phyloP scores from a whole-genome alignment of 2,797 vertebrate genomes.

The Chiroxiphia lanceolata region DNA sequence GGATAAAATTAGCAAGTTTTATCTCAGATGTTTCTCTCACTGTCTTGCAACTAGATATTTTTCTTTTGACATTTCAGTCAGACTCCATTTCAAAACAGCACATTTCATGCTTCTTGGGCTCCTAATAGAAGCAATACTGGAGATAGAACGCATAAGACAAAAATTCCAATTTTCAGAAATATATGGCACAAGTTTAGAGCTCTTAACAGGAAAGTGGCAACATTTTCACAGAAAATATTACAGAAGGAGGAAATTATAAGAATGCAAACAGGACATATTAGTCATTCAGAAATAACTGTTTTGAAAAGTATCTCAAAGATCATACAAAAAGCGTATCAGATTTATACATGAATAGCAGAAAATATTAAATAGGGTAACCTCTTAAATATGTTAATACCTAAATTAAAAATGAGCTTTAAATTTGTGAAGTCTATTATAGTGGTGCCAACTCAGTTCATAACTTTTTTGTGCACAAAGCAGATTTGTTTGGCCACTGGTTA shows the following conservation, averaged over 20 bases:
- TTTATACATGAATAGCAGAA: neutral
- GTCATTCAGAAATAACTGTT: neutral
- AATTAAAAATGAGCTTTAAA: conserved; percentile 10
- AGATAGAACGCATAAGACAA: neutral
- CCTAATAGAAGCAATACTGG: neutral
- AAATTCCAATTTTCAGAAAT: neutral
- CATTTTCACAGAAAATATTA: neutral
- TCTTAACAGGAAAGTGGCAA: neutral
- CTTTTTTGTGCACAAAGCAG: neutral
- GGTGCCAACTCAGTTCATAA: neutral
- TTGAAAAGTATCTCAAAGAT: neutral
- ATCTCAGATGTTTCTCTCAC: neutral
- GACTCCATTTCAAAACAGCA: neutral
- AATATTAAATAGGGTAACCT: neutral
- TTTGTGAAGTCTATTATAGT: neutral
- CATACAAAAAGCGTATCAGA: neutral
- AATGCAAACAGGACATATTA: neutral
- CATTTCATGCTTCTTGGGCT: neutral
- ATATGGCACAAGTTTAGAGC: neutral
- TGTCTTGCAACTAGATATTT: neutral
- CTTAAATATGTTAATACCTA: neutral
- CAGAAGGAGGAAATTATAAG: neutral
- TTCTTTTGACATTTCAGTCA: conserved; percentile 3
- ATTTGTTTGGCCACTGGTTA: neutral
- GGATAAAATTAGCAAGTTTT: conserved; percentile 20